Conservation (phyloP, 2,888 invertebrate species). For the Drepanosiphum platanoidis region DNA sequence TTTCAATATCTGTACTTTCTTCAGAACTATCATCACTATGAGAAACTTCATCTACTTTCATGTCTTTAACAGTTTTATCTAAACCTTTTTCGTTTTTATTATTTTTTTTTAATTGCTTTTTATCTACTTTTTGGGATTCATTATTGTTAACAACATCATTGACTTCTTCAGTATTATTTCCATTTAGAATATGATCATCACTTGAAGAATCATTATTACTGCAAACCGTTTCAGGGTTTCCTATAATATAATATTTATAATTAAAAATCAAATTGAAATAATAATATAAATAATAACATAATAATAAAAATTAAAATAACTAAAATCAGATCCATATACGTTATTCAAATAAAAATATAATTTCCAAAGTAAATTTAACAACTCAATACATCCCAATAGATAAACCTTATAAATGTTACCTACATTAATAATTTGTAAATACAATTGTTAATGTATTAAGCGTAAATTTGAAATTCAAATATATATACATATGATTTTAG, state of each 20-base stretch:
- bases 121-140: conserved; percentile 25
- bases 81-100: conserved; percentile 41
- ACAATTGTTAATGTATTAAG: too few species aligned
- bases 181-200: conserved; percentile 29
- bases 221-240: conserved; percentile 19
- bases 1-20: conserved; percentile 64
- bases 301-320: background rate
- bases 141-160: conserved; percentile 57
- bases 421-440: too few species aligned
- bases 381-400: too few species aligned
- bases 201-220: background rate
- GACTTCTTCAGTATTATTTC: background rate
- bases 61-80: conserved; percentile 41
- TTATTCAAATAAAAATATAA: too few species aligned
- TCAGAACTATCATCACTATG: conserved; percentile 51
- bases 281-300: background rate
- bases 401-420: too few species aligned
- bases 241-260: conserved; percentile 2
- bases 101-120: conserved; percentile 36
- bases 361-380: too few species aligned
- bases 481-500: too few species aligned
- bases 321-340: background rate
- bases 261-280: background rate
- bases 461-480: too few species aligned
- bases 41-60: conserved; percentile 23